Evolutionary conservation across 2,113 vertebrate genomes (phyloP).

Genomic region (Morone chrysops): DNA sequence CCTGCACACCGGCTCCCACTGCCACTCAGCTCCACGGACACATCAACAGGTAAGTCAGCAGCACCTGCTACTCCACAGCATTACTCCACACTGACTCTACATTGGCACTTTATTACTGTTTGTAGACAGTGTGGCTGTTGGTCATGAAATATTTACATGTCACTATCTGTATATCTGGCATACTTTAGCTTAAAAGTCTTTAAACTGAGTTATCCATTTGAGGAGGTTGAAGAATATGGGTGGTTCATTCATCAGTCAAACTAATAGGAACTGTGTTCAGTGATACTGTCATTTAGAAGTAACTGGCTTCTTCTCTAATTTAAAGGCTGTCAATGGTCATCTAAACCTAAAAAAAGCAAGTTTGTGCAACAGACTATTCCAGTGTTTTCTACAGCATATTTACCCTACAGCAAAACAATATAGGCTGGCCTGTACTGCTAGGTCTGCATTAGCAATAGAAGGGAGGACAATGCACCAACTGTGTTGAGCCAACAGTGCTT

Average conservation of each 20-base stretch:
- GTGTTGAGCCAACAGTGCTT: slow-evolving; percentile 77
- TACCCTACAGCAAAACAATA: slow-evolving; percentile 71
- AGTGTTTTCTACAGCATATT: slow-evolving; percentile 74
- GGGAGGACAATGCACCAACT: slow-evolving; percentile 71
- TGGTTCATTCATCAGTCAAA: neutral
- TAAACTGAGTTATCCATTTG: neutral
- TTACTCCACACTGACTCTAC: neutral
- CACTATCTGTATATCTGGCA: rapidly evolving
- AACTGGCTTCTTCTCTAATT: neutral
- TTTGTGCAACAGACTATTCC: slow-evolving; percentile 55
- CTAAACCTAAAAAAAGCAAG: neutral
- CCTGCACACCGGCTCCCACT: slow-evolving; percentile 5
- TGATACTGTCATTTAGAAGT: neutral
- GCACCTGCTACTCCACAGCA: neutral
- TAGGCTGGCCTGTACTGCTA: slow-evolving; percentile 69
- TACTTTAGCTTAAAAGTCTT: neutral
- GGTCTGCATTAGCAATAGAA: slow-evolving; percentile 79
- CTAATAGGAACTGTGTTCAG: neutral
- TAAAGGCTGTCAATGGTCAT: slow-evolving; percentile 7
- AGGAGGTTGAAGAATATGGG: neutral
- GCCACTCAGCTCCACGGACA: slow-evolving; percentile 14
- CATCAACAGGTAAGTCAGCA: slow-evolving; percentile 60
- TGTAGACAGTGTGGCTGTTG: neutral
- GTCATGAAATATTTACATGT: neutral
- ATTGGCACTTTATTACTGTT: neutral